Conservation (phyloP, 2,888 invertebrate genomes). For the Agrilus biguttatus region DNA sequence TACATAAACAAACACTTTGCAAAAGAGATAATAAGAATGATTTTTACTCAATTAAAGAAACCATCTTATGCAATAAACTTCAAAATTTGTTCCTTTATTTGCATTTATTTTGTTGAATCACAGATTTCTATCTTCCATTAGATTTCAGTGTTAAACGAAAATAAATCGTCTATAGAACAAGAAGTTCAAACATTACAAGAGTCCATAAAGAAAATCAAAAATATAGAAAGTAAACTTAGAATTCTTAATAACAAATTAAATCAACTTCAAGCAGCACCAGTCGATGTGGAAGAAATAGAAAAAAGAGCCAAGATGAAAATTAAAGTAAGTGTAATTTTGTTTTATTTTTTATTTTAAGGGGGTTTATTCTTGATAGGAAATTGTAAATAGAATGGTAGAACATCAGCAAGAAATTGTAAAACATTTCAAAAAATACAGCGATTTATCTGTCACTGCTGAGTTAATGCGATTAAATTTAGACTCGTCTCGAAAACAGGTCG, state of each 20-base stretch:
- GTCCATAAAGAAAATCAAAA: constrained; percentile 7
- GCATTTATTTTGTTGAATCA: too few relatives aligned
- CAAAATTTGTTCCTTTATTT: too few relatives aligned
- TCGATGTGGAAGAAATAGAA: constrained; percentile 16
- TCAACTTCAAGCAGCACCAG: constrained; percentile 5
- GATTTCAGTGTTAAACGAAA: constrained; percentile 16
- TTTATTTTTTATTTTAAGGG: not conserved
- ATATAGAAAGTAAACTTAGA: constrained; percentile 8
- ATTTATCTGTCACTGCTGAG: constrained; percentile 15
- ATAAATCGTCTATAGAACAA: constrained; percentile 4
- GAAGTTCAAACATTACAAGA: constrained; percentile 5
- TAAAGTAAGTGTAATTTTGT: constrained; percentile 10
- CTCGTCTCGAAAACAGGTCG: constrained; percentile 15
- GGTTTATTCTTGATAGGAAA: constrained; percentile 8
- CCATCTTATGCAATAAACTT: too few relatives aligned
- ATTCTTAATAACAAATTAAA: constrained; percentile 8
- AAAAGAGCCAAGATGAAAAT: constrained; percentile 18
- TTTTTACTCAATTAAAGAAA: too few relatives aligned
- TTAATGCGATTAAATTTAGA: constrained; percentile 17
- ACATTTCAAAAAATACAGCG: constrained; percentile 12
- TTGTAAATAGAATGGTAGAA: constrained; percentile 19
- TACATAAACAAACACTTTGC: too few relatives aligned
- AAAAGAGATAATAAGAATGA: too few relatives aligned
- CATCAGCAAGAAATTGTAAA: constrained; percentile 16
- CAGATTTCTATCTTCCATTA: constrained; percentile 6